Base-by-base conservation (phyloP, 1,140 invertebrate species). In the Asobara japonica region DNA sequence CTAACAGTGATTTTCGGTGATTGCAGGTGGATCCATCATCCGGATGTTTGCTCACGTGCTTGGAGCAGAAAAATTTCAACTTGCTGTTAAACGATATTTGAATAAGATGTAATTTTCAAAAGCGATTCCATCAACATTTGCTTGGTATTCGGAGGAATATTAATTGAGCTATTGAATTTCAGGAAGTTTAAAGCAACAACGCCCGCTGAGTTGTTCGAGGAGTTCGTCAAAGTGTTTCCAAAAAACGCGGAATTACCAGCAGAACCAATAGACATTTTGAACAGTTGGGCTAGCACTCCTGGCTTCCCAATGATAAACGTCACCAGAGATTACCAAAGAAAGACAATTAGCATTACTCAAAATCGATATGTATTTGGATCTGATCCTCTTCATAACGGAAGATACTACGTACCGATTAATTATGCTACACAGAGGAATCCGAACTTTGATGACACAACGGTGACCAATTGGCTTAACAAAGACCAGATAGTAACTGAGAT, bases 241-340 rank as follows among this genome's bases (percentile, higher is more conserved):
- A 16, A 48, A 13, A 27, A n/a, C 85, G 36, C 89, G 89, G 3
- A 83, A n/a, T n/a, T n/a, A n/a, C n/a, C n/a, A n/a, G n/a, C 86
- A 27, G 81, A 61, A 82, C 83, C 7, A 82, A 85, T 78, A 86
- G 20, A 84, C 89, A 90, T 94, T 25, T 94, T 95, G 93, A 91
- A 96, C 81, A 93, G 92, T 0, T 97, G 95, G 95, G 94, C 94
- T 2, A 87, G 92, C 22, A 92, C 96, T 85, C 92, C 91, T 64
- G 93, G 93, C 13, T 97, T 94, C 85, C 95, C 95, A 0, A 88
- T 96, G 0, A 87, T 97, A 4, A 93, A 85, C 0, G 90, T 96
- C 3, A 89, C 79, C 2, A 89, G 91, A 61, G 84, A 92, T 72
- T 92, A 93, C 70, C 70, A 77, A 0, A 86, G 86, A 8, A 88